These are phyloP conservation scores for Tetramorium parvispinum DNA, from an alignment of 1,140 invertebrate species.

Conservation along the genomic window DNA sequence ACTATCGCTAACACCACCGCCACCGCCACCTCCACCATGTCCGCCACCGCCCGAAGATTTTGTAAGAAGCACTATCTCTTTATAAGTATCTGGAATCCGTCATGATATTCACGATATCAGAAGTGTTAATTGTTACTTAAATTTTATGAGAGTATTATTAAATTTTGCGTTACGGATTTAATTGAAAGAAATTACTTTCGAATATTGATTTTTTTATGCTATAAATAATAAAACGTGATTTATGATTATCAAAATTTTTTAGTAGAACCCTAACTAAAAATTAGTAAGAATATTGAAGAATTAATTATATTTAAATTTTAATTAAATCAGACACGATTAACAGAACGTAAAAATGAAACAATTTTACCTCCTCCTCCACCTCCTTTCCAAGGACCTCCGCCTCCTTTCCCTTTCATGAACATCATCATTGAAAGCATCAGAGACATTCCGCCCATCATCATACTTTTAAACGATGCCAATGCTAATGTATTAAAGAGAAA, in stretches of 20 bases:
- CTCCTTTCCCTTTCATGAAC: slow-evolving; percentile 86
- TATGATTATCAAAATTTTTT: neutral
- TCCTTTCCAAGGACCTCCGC: slow-evolving; percentile 75
- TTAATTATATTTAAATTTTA: neutral
- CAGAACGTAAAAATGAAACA: neutral
- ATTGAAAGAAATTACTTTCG: neutral
- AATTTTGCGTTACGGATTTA: neutral
- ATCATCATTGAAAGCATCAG: slow-evolving; percentile 87
- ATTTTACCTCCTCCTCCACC: slow-evolving; percentile 67
- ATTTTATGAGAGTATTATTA: neutral
- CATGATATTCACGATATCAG: neutral
- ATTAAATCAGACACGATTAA: neutral
- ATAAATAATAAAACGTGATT: neutral
- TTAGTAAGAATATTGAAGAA: neutral
- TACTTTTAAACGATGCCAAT: slow-evolving; percentile 87
- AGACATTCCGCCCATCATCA: slow-evolving; percentile 87
- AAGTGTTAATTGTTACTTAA: slow-evolving; percentile 6
- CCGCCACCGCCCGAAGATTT: slow-evolving; percentile 73
- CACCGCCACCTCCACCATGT: slow-evolving; percentile 57
- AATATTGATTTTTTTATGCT: neutral
- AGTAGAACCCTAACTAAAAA: neutral
- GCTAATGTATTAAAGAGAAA: slow-evolving; percentile 81
- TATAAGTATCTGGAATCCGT: slow-evolving; percentile 71
- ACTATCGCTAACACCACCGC: slow-evolving; percentile 75
- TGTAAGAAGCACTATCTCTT: slow-evolving; percentile 82